phyloP scores from a whole-genome alignment of 1,140 invertebrate species.

The Sweltsa coloradensis region DNA sequence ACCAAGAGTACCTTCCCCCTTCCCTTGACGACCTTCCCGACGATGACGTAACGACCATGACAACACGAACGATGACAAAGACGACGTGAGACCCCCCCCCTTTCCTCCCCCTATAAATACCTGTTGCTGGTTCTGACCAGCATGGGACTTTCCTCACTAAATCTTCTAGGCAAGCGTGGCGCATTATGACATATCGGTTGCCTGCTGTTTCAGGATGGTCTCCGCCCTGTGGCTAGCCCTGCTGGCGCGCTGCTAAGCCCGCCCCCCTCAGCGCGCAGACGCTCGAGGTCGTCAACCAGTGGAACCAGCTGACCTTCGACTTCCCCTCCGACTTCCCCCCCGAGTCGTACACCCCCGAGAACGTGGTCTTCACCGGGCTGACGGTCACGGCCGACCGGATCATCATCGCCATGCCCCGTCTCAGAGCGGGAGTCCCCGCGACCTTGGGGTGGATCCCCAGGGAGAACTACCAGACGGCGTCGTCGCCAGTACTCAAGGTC shows the following conservation, averaged over 20 bases:
- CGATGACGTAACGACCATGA: too few species aligned
- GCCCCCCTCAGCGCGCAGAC: not conserved
- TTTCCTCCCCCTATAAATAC: too few species aligned
- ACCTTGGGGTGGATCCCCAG: conserved; percentile 54
- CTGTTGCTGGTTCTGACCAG: too few species aligned
- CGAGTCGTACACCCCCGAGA: conserved; percentile 36
- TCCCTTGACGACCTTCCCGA: too few species aligned
- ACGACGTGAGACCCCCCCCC: too few species aligned
- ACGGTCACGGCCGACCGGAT: conserved; percentile 53
- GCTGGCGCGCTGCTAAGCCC: not conserved
- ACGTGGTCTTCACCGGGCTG: conserved; percentile 59
- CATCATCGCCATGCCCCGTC: conserved; percentile 57
- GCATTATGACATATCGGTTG: not conserved
- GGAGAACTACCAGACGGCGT: conserved; percentile 20
- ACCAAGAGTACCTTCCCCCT: too few species aligned
- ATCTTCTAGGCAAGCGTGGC: not conserved
- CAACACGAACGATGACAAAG: too few species aligned
- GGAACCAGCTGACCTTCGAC: conserved; percentile 55
- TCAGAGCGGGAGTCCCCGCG: conserved; percentile 56
- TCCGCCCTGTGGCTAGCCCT: not conserved
- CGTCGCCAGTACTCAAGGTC: conserved; percentile 6
- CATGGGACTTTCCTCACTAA: too few species aligned
- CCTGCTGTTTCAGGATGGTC: not conserved
- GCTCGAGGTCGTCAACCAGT: conserved; percentile 60
- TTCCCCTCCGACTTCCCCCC: conserved; percentile 40